A percentile compares a stretch with the other conserved stretches of the same genome.
Conservation (phyloP, 2,888 invertebrate genomes). For the Sarcophaga carnaria region DNA sequence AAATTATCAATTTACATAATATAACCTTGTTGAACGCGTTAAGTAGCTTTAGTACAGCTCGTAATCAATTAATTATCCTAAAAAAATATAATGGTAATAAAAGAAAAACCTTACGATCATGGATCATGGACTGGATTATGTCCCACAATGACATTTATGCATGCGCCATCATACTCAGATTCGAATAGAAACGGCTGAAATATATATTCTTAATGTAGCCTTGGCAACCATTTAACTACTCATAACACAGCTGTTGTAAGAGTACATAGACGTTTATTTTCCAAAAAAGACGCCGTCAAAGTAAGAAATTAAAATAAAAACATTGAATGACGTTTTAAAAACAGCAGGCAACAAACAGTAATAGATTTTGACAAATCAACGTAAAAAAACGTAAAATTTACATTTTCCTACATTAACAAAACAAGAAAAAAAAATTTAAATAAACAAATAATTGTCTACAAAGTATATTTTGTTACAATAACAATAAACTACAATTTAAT, state of each 20-base stretch:
- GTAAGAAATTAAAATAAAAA: not conserved
- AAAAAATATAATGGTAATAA: too few species aligned
- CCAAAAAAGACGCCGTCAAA: not conserved
- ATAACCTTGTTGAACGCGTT: too few species aligned
- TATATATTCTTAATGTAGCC: too few species aligned
- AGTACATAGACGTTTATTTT: not conserved
- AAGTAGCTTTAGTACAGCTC: too few species aligned
- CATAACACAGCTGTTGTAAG: not conserved
- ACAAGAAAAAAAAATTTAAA: not conserved
- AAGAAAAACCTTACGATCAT: too few species aligned
- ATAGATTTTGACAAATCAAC: slow-evolving; percentile 21
- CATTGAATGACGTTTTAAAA: slow-evolving; percentile 7
- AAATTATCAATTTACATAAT: too few species aligned
- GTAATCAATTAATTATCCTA: too few species aligned
- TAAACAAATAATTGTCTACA: slow-evolving; percentile 31
- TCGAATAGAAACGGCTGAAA: too few species aligned
- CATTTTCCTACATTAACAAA: too few species aligned
- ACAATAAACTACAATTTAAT: slow-evolving; percentile 32
- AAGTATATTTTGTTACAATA: not conserved
- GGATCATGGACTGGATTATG: too few species aligned
- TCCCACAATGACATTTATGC: too few species aligned
- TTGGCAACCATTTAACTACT: not conserved
- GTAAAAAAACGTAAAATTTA: slow-evolving; percentile 30
- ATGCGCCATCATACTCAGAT: too few species aligned
- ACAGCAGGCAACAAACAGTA: slow-evolving; percentile 19